A percentile compares a stretch with the other conserved stretches of the same genome.
These are phyloP conservation scores for Enteromius afrohamiltoni DNA, from an alignment of 2,797 vertebrate species.

Conservation along the genomic window DNA sequence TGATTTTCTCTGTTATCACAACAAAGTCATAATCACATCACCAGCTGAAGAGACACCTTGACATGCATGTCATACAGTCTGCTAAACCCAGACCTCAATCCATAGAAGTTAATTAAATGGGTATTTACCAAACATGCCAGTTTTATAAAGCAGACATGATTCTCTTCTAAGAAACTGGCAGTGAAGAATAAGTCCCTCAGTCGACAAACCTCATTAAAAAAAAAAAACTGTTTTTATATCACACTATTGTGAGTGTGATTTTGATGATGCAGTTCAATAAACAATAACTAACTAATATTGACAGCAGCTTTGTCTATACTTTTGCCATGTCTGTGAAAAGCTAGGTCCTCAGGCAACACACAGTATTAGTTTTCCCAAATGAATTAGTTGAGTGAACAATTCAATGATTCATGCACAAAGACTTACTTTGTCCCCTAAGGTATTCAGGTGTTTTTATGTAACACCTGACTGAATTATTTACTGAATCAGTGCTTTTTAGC, in stretches of 20 bases:
- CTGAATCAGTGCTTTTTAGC: background rate
- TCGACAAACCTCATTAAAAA: slow-evolving; percentile 55
- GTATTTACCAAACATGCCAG: slow-evolving; percentile 19
- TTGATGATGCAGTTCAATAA: background rate
- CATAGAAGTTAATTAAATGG: slow-evolving; percentile 52
- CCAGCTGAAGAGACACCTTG: slow-evolving; percentile 44
- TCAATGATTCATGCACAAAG: background rate
- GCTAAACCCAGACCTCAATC: slow-evolving; percentile 38
- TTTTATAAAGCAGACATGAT: background rate
- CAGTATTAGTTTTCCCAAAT: background rate
- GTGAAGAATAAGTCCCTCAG: slow-evolving; percentile 49
- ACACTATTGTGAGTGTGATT: slow-evolving; percentile 31
- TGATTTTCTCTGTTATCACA: slow-evolving; percentile 43
- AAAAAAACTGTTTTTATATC: slow-evolving; percentile 48
- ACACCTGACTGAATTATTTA: background rate
- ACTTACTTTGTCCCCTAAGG: background rate
- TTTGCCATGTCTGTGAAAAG: background rate
- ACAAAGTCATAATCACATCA: slow-evolving; percentile 52
- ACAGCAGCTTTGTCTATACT: background rate
- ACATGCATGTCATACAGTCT: slow-evolving; percentile 33
- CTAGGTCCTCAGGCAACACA: background rate
- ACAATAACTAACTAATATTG: background rate
- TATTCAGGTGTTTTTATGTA: background rate
- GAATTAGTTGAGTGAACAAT: background rate
- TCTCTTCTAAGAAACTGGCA: slow-evolving; percentile 1